Conservation (phyloP, 2,113 vertebrate species). For the Prunella himalayana region DNA sequence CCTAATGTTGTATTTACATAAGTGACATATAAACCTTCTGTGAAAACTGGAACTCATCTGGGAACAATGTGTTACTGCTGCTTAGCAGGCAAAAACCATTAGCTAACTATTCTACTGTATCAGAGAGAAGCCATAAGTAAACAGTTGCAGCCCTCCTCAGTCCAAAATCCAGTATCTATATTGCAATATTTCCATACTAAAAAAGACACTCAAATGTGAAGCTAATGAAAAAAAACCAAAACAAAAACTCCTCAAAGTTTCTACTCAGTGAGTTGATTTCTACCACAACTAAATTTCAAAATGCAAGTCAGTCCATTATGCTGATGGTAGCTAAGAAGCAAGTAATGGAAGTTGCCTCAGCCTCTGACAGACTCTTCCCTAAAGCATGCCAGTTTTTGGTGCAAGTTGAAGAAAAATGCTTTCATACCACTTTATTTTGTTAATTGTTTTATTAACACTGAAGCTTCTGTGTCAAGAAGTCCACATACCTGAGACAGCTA, state of each 20-base stretch:
- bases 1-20: background rate
- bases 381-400: background rate
- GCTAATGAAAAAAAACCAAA: background rate
- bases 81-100: background rate
- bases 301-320: background rate
- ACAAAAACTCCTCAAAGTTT: background rate
- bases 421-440: background rate
- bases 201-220: background rate
- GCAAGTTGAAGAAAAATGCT: background rate
- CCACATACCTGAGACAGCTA: slow-evolving; percentile 76
- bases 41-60: background rate
- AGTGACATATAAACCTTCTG: background rate
- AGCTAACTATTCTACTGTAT: background rate
- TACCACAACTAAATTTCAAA: background rate
- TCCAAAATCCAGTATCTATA: fast-evolving
- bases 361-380: background rate
- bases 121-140: background rate
- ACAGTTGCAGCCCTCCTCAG: background rate
- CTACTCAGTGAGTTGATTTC: background rate
- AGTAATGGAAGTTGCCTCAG: background rate
- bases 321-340: background rate
- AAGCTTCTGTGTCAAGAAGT: background rate
- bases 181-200: background rate
- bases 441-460: background rate
- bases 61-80: background rate